phyloP scores from a whole-genome alignment of 2,797 vertebrate genomes.

The Prionace glauca region DNA sequence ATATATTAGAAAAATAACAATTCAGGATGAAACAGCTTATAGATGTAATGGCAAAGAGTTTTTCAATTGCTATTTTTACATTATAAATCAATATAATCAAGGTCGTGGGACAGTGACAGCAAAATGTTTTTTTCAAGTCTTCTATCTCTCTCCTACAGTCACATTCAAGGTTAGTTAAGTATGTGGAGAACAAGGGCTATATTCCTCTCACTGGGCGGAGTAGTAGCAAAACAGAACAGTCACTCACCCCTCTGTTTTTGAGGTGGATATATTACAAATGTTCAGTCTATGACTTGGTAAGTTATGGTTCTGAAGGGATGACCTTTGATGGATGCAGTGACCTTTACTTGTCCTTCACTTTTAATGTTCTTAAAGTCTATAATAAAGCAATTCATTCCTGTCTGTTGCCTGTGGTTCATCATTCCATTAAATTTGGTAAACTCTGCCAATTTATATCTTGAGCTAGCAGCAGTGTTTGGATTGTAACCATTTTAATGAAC shows the following conservation, averaged over 20 bases:
- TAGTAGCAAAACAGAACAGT: not conserved
- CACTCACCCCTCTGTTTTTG: not conserved
- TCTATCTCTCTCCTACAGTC: not conserved
- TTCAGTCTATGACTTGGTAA: not conserved
- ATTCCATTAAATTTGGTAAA: not conserved
- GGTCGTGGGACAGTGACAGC: not conserved
- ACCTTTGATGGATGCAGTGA: not conserved
- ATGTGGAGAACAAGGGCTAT: not conserved
- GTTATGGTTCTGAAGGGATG: not conserved
- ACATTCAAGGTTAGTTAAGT: not conserved
- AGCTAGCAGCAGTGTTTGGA: not conserved
- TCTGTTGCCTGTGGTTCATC: not conserved
- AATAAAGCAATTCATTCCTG: not conserved
- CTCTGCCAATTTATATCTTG: not conserved
- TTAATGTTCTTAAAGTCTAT: not conserved
- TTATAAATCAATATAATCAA: not conserved
- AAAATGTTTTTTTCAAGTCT: not conserved
- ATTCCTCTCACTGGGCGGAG: not conserved
- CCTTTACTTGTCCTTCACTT: not conserved
- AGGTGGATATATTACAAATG: not conserved
- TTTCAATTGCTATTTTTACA: not conserved
- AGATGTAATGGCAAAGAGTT: not conserved
- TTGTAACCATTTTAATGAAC: not conserved
- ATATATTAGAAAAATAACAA: not conserved
- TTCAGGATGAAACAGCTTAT: not conserved